Base-by-base conservation (phyloP, 2,888 invertebrate species). In the Andrena bicolor region DNA sequence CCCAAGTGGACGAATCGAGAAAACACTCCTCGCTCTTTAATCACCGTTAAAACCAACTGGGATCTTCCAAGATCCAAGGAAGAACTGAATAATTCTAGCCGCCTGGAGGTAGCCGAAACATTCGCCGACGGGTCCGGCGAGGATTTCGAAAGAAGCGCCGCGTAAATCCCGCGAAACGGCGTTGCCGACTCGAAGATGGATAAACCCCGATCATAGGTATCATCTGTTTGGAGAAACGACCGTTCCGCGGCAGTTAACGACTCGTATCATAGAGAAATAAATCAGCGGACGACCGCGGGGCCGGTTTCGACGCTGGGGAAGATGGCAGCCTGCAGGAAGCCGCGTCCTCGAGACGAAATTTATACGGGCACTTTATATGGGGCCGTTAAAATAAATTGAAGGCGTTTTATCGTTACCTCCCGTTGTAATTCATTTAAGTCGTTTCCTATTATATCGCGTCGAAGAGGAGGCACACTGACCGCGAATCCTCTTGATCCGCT, bases 381-480 rank as follows among this genome's bases (percentile, higher is more conserved):
- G 85, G 90, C 83, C 86, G 91, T 92, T 91, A 90, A 91, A 92
- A 90, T 92, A 91, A 92, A 92, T 92, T 91, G 90, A 92, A 90
- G 89, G 89, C 88, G 89, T 89, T 92, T 90, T 90, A 91, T 92
- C 88, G 89, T 85, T 71, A 79, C 64, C 81, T 76, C 73, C 85
- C 60, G 28, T 26, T 84, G 87, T 91, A 89, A 92, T 90, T 91
- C 90, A 90, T 91, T 89, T 90, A 86, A 88, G 90, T 81, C 84
- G 84, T 84, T 74, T 66, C 66, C 76, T 79, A 82, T 82, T 84
- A 76, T 77, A 81, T 58, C 49, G 51, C 70, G 64, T 60, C 53
- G n/a, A n/a, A 56, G 64, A 28, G 23, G 41, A 61, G 53, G 49
- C 80, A 80, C 74, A 72, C 74, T 80, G 81, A 77, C 80, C 84